phyloP scores from a whole-genome alignment of 2,888 invertebrate genomes.

The Xestia rhomboidea region DNA sequence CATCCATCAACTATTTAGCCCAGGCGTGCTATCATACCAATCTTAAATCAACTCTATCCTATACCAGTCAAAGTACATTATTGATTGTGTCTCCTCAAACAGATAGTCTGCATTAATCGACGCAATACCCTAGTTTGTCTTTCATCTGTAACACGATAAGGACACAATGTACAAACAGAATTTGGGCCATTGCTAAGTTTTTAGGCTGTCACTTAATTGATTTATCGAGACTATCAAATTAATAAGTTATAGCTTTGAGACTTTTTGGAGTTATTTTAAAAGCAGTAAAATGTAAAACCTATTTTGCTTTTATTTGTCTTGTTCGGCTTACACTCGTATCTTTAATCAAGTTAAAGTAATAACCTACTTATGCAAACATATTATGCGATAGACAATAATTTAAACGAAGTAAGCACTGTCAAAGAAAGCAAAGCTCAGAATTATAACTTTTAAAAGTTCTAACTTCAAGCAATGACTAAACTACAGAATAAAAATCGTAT shows the following conservation, averaged over 20 bases:
- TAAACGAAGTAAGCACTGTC: too few relatives aligned
- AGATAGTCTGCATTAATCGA: conserved; percentile 43
- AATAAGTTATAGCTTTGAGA: conserved; percentile 1
- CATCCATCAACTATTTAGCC: conserved; percentile 1
- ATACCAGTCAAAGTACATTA: conserved; percentile 22
- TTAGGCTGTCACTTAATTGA: conserved; percentile 70
- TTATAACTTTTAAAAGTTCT: too few relatives aligned
- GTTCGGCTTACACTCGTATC: neutral
- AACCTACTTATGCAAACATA: too few relatives aligned
- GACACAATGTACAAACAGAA: conserved; percentile 64
- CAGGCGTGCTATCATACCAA: neutral
- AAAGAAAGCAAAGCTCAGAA: too few relatives aligned
- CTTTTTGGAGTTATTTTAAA: neutral
- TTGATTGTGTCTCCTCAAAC: conserved; percentile 21
- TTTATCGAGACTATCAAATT: conserved; percentile 52
- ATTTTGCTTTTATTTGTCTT: neutral
- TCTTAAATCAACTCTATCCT: conserved; percentile 23
- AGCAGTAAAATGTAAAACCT: neutral
- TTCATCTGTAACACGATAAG: conserved; percentile 68
- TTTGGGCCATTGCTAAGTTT: conserved; percentile 65
- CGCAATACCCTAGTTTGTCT: conserved; percentile 53
- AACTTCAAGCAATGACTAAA: too few relatives aligned
- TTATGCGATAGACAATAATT: too few relatives aligned
- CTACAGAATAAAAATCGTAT: too few relatives aligned
- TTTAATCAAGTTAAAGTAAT: too few relatives aligned